Conservation (phyloP, 2,113 vertebrate species). For the Capreolus pygargus region DNA sequence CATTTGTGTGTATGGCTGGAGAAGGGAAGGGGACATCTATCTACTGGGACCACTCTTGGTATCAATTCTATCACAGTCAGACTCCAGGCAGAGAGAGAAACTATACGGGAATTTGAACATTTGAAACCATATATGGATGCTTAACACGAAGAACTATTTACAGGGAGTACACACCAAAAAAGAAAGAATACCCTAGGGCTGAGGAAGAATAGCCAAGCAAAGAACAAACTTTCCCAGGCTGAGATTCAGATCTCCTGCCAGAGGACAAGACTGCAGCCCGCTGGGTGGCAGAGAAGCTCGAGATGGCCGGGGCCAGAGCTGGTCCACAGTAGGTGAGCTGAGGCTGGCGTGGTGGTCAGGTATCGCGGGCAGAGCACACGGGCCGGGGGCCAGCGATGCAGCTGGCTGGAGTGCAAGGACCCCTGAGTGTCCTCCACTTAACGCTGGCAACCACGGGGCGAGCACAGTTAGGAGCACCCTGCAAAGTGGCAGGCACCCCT, state of each 20-base stretch:
- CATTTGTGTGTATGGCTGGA: fast-evolving
- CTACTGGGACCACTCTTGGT: background rate
- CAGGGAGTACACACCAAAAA: background rate
- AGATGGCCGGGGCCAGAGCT: background rate
- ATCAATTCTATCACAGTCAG: background rate
- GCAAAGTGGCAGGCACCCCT: background rate
- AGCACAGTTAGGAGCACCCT: background rate
- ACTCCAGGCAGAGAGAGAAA: background rate
- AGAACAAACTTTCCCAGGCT: background rate
- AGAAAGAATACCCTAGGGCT: background rate
- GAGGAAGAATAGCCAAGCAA: background rate
- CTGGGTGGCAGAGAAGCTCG: background rate
- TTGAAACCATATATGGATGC: background rate
- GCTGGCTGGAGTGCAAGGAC: background rate
- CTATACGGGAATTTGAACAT: background rate
- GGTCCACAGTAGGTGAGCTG: background rate
- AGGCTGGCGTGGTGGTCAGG: background rate
- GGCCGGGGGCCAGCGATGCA: background rate
- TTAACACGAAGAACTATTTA: background rate
- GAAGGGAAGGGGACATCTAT: background rate
- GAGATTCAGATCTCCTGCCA: background rate
- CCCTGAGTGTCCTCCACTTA: background rate
- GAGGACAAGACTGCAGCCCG: background rate
- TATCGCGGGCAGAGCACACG: background rate
- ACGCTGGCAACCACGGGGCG: background rate